phyloP scores from a whole-genome alignment of 1,140 invertebrate genomes.

The Dermatophagoides farinae region DNA sequence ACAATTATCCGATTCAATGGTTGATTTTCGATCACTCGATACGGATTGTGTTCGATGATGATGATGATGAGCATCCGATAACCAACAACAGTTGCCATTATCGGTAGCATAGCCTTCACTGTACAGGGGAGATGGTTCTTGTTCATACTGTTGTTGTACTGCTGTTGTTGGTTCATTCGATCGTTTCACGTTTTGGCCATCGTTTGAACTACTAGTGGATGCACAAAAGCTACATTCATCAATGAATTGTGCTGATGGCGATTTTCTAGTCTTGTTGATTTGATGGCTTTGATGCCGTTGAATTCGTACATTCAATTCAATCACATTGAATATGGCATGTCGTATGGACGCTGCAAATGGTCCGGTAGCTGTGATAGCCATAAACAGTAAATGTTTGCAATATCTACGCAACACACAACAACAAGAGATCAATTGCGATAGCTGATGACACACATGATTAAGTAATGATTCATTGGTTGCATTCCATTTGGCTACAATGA shows the following conservation, averaged over 20 bases:
- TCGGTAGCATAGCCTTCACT: not conserved
- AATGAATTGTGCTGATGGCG: not conserved
- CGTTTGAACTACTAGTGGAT: not conserved
- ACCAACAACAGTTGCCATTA: not conserved
- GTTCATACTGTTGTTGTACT: not conserved
- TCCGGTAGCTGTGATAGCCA: not conserved
- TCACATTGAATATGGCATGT: not conserved
- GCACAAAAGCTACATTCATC: not conserved
- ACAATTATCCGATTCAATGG: not conserved
- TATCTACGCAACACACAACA: not conserved
- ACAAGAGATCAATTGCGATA: not conserved
- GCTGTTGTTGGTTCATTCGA: not conserved
- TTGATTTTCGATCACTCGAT: not conserved
- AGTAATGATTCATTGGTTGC: not conserved
- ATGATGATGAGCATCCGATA: not conserved
- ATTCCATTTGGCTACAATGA: not conserved
- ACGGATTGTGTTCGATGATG: not conserved
- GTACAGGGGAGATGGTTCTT: not conserved
- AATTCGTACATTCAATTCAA: not conserved
- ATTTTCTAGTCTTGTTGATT: not conserved
- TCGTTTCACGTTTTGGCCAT: too few species aligned
- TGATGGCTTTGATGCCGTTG: not conserved
- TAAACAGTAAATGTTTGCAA: not conserved
- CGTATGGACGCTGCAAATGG: not conserved
- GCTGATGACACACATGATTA: not conserved